Conservation (phyloP, 2,113 vertebrate species). For the Addax nasomaculatus region DNA sequence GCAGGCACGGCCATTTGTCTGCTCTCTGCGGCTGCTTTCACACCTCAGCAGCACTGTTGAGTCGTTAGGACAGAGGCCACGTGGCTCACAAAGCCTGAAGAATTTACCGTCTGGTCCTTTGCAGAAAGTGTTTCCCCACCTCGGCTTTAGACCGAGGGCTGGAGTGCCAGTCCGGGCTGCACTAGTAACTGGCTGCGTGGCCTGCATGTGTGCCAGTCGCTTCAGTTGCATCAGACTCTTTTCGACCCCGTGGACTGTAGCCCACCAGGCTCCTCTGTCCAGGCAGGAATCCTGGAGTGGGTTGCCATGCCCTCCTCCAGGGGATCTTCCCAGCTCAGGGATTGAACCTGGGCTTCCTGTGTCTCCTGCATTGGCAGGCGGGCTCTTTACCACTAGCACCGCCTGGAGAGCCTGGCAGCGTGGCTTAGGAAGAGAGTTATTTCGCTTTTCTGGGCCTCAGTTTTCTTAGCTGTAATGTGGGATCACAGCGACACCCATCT, state of each 20-base stretch:
- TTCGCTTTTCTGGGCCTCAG: background rate
- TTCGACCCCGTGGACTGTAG: background rate
- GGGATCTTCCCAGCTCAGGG: background rate
- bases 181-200: background rate
- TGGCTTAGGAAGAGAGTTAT: background rate
- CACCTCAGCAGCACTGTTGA: no score
- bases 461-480: background rate
- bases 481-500: background rate
- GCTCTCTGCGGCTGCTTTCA: background rate
- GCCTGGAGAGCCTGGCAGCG: background rate
- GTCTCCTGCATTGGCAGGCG: background rate
- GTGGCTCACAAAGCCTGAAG: background rate
- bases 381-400: background rate
- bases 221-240: accelerated
- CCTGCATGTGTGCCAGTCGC: background rate
- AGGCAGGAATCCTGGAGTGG: background rate
- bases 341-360: background rate
- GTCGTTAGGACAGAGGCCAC: background rate
- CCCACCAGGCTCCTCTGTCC: background rate
- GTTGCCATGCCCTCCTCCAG: background rate
- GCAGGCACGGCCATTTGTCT: background rate
- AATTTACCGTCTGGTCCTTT: background rate
- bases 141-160: background rate
- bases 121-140: background rate
- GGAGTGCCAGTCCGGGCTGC: background rate